Evolutionary conservation across 2,113 vertebrate species (phyloP).

Genomic region (Urocolius indicus): DNA sequence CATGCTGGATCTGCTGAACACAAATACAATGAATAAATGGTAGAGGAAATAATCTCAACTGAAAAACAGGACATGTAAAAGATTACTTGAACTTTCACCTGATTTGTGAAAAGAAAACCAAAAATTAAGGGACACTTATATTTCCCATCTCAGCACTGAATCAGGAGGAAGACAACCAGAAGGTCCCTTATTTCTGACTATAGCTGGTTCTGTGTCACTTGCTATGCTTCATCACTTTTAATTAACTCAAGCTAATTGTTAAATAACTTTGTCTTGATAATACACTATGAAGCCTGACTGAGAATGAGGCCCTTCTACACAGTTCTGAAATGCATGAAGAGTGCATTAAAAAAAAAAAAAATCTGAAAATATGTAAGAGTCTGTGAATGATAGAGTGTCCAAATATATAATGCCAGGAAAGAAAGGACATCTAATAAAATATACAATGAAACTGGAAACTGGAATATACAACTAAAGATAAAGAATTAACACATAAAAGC

Average conservation of each 20-base stretch:
- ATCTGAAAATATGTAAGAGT: not conserved
- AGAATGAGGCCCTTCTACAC: not conserved
- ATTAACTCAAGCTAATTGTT: conserved; percentile 1
- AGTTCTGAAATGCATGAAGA: not conserved
- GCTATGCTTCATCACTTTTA: not conserved
- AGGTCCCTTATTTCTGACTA: not conserved
- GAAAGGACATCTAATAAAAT: not conserved
- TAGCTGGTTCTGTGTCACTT: not conserved
- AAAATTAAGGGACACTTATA: not conserved
- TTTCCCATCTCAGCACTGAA: not conserved
- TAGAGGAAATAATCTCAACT: not conserved
- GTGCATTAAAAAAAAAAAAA: not conserved
- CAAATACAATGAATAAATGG: not conserved
- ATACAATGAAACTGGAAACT: not conserved
- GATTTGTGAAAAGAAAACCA: not conserved
- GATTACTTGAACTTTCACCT: not conserved
- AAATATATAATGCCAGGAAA: not conserved
- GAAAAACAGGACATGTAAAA: not conserved
- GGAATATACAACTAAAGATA: not conserved
- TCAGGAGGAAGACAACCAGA: not conserved
- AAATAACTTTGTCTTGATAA: not conserved
- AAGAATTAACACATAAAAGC: not conserved
- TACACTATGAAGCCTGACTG: not conserved
- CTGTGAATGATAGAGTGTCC: not conserved
- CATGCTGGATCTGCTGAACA: not conserved